Evolutionary conservation across 2,113 vertebrate genomes (phyloP), one percentile per base, ranked within the genome.

Genomic region (Leucoraja erinaceus): DNA sequence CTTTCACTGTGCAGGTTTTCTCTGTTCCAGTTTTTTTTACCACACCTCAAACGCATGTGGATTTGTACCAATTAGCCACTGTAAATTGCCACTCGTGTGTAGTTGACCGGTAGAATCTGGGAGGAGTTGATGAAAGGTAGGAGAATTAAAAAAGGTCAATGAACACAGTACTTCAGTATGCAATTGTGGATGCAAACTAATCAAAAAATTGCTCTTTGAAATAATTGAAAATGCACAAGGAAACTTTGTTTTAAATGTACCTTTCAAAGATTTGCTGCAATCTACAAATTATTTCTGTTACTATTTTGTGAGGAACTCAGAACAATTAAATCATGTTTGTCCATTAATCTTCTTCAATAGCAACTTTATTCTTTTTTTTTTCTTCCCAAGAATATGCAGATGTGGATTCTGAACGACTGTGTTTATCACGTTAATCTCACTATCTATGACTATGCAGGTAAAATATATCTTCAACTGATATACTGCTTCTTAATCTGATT

Each of bases 371-470:
- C n/a, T 6, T 6, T 88, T 14, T n/a, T 5, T 63, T 31, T 63
- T 11, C 28, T 63, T 1, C 59, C 56, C 28, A 88, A 63, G 18
- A 88, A 63, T 63, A n/a, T 86, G n/a, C 83, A n/a, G 56, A 86
- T 63, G 12, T 66, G 59, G 61, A 6, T 33, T 18, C 28, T n/a
- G 16, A 33, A 31, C 83, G 63, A 88, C n/a, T 88, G 28, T 31
- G n/a, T 88, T n/a, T 88, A 63, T 88, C 56, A 31, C 28, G 83
- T 88, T 88, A 88, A 88, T 88, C 83, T 88, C 59, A 86, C 61
- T 88, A 63, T 88, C 59, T 14, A n/a, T 31, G 83, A 59, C 59
- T 86, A 31, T 31, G 59, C 28, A 63, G 28, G 5, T 63, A 63
- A 88, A 88, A 88, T 88, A 88, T 88, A 88, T 59, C 6, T 88